These are phyloP conservation scores for Rhagologus leucostigma DNA, from an alignment of 2,113 vertebrate species.

Conservation along the genomic window DNA sequence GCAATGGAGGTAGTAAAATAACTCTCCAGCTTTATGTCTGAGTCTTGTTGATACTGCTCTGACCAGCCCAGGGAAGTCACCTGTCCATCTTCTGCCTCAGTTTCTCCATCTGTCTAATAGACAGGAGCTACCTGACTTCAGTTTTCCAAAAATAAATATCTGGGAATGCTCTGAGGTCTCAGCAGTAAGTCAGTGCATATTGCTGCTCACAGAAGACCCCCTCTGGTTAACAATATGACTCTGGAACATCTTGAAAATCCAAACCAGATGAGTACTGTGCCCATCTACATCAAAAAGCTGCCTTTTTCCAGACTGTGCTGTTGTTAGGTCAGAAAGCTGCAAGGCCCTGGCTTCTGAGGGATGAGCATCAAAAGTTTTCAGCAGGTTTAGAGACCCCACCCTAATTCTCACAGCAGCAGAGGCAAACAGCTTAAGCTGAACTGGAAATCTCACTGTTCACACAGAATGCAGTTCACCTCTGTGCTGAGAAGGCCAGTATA, in stretches of 20 bases:
- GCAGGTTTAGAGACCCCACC: background rate
- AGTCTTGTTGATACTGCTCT: background rate
- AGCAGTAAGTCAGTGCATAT: background rate
- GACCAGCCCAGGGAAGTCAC: background rate
- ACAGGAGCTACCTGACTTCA: background rate
- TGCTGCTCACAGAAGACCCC: background rate
- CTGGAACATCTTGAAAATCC: constrained; percentile 29
- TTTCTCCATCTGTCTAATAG: background rate
- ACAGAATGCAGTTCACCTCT: background rate
- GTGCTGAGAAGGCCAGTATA: background rate
- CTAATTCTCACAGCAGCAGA: background rate
- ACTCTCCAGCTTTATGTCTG: background rate
- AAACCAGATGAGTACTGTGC: constrained; percentile 18
- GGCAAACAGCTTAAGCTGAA: background rate
- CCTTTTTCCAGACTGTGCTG: background rate
- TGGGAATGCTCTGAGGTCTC: background rate
- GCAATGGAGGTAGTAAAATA: rapidly evolving
- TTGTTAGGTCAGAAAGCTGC: background rate
- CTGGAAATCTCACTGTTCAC: background rate
- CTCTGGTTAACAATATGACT: background rate
- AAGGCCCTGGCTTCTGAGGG: background rate
- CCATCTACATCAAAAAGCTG: constrained; percentile 13
- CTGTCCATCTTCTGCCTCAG: background rate
- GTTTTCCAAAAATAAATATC: background rate
- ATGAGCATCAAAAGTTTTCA: background rate